Percentiles rank a stretch among this genome's conserved stretches.
These are phyloP conservation scores for Eubucco bourcierii DNA, from an alignment of 2,113 vertebrate genomes.

Conservation along the genomic window DNA sequence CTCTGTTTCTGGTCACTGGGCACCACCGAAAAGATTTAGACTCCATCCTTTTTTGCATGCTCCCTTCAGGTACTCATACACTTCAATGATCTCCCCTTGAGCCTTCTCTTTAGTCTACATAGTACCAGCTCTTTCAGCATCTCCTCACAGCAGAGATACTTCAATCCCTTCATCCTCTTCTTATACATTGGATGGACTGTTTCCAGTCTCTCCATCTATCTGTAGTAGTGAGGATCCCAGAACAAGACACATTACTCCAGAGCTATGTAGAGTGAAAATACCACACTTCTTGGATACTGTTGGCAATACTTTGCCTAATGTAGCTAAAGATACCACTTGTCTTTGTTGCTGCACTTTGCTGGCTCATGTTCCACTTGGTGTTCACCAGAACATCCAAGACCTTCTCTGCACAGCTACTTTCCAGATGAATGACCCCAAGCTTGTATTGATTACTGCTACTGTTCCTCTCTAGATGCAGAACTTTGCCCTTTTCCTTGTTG, in stretches of 20 bases:
- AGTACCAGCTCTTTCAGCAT: neutral
- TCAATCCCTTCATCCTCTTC: neutral
- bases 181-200: neutral
- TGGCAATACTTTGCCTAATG: too few relatives aligned
- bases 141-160: neutral
- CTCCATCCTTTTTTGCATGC: neutral
- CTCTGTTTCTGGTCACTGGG: neutral
- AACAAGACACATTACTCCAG: neutral
- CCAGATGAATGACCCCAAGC: too few relatives aligned
- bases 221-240: neutral
- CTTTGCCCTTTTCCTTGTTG: too few relatives aligned
- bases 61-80: neutral
- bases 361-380: too few relatives aligned
- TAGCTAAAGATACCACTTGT: too few relatives aligned
- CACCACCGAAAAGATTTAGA: neutral
- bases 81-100: neutral
- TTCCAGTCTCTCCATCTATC: neutral
- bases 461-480: neutral
- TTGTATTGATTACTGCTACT: neutral
- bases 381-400: too few relatives aligned
- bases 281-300: too few relatives aligned
- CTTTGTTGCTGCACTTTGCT: too few relatives aligned
- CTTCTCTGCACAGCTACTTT: too few relatives aligned
- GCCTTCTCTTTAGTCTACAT: neutral
- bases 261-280: neutral